Evolutionary conservation across 2,888 invertebrate species (phyloP).

Genomic region (Lepetodrilus schrolli): DNA sequence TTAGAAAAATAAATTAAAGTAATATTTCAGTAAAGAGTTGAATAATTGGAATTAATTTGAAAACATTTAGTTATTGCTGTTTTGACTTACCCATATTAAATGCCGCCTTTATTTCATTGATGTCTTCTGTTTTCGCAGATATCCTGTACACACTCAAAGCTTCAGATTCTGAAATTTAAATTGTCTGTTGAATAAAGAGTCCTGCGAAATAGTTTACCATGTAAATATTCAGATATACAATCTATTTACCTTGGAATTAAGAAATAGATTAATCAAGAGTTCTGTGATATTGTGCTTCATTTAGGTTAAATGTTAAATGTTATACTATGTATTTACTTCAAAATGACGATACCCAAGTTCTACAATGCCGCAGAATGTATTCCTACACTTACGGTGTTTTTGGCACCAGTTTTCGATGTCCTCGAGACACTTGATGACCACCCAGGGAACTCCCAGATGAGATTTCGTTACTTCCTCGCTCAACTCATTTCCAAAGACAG

Average conservation of each 20-base stretch:
- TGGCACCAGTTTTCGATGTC: constrained; percentile 79
- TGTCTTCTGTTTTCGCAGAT: constrained; percentile 80
- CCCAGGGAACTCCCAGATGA: constrained; percentile 79
- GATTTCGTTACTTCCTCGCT: constrained; percentile 80
- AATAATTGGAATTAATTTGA: neutral
- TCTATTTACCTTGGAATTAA: no score
- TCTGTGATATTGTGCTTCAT: no score
- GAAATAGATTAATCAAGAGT: no score
- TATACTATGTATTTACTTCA: no score
- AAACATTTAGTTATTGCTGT: neutral
- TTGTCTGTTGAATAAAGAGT: no score
- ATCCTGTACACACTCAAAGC: constrained; percentile 82
- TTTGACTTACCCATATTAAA: constrained; percentile 66
- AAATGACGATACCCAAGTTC: no score
- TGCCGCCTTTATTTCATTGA: constrained; percentile 78
- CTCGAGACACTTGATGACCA: constrained; percentile 80
- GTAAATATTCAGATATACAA: no score
- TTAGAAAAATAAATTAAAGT: neutral
- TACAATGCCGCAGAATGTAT: no score
- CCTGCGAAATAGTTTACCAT: no score
- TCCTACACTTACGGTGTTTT: constrained; percentile 61
- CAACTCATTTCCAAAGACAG: constrained; percentile 81
- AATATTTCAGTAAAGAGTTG: neutral
- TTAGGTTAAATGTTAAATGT: no score
- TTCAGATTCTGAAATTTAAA: constrained; percentile 76